Evolutionary conservation across 2,113 vertebrate genomes (phyloP).

Genomic region (Notothenia coriiceps): DNA sequence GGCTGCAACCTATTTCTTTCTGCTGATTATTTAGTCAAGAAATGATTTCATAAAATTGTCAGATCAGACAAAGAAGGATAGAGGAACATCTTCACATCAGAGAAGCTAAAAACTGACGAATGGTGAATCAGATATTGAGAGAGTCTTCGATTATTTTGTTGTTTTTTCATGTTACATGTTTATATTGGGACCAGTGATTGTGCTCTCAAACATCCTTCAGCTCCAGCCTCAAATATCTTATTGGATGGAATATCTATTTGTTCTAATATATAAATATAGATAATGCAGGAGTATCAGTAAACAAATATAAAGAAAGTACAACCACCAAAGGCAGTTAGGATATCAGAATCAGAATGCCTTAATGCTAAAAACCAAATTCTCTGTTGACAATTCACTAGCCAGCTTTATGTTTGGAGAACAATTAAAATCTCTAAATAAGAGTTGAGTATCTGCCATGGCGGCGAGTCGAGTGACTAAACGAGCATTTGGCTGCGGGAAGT

Average conservation of each 20-base stretch:
- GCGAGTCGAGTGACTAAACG: neutral
- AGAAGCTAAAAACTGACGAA: neutral
- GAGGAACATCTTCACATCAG: neutral
- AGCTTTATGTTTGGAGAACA: neutral
- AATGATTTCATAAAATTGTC: too few relatives aligned
- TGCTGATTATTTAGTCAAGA: neutral
- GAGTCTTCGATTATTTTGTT: too few relatives aligned
- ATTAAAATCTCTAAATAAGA: neutral
- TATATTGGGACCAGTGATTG: neutral
- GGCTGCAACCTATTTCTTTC: neutral
- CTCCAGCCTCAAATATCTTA: neutral
- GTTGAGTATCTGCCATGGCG: neutral
- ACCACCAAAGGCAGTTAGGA: neutral
- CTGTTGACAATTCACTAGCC: neutral
- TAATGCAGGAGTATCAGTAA: neutral
- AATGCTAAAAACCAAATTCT: neutral
- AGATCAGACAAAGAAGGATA: too few relatives aligned
- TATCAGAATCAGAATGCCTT: neutral
- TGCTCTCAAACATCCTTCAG: neutral
- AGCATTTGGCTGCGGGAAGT: conserved; percentile 15
- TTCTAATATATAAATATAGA: neutral
- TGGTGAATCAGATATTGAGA: too few relatives aligned
- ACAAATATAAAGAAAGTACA: neutral
- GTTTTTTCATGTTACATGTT: too few relatives aligned
- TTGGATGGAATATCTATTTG: too few relatives aligned